Evolutionary conservation across 92 coral and sea anemone species (phyloP).

Genomic region (Epizoanthus fatuus): DNA sequence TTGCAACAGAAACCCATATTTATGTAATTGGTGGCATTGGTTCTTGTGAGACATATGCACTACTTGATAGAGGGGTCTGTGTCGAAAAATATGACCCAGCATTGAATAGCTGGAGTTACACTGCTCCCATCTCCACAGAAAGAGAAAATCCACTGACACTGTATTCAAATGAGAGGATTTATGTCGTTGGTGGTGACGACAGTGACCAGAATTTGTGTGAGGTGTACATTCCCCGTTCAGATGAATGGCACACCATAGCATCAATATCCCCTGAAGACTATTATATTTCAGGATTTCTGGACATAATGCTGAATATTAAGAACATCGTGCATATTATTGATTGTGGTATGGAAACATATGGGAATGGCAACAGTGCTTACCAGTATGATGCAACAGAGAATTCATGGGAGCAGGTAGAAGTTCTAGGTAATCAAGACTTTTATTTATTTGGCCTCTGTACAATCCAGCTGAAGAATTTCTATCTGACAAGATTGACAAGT

Average conservation of each 20-base stretch:
- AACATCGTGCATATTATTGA: background rate
- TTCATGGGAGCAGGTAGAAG: background rate
- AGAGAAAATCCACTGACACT: background rate
- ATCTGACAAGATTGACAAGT: background rate
- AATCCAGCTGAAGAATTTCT: background rate
- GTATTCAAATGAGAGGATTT: background rate
- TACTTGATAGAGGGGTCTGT: background rate
- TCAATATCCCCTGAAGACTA: background rate
- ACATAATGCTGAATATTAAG: background rate
- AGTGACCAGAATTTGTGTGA: background rate
- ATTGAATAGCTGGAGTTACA: no score
- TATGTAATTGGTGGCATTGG: background rate
- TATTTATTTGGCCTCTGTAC: background rate
- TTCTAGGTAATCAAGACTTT: background rate
- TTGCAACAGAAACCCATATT: background rate
- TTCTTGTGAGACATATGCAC: no score
- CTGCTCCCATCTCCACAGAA: background rate
- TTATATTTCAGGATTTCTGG: background rate
- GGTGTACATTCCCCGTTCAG: background rate
- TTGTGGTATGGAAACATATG: background rate
- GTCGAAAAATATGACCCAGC: no score
- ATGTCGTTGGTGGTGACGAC: background rate
- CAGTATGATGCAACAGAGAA: background rate
- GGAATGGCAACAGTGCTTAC: background rate
- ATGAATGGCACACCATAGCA: background rate